These are phyloP conservation scores for Sorex maritimensis DNA, from an alignment of 2,797 vertebrate genomes.

Conservation along the genomic window DNA sequence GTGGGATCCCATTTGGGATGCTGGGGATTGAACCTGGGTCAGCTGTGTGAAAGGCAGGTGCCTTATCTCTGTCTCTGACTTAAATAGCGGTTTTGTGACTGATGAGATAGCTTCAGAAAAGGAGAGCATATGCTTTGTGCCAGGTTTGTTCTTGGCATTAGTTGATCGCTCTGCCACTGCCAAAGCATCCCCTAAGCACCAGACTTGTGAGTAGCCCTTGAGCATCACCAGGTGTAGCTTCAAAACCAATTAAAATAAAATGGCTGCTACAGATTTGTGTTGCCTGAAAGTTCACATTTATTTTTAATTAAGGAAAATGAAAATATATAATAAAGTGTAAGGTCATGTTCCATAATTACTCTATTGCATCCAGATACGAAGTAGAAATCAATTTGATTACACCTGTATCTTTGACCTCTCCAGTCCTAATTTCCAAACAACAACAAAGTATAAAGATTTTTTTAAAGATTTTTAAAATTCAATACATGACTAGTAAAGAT, in stretches of 20 bases:
- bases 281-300: constrained; percentile 27
- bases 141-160: too few species aligned
- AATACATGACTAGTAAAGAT: constrained; percentile 6
- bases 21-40: too few species aligned
- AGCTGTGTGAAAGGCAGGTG: too few species aligned
- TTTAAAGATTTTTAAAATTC: background rate
- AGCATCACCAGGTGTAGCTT: too few species aligned
- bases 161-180: too few species aligned
- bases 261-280: constrained; percentile 6
- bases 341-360: background rate
- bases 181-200: too few species aligned
- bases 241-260: too few species aligned
- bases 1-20: too few species aligned
- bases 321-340: constrained; percentile 25
- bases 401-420: constrained; percentile 33
- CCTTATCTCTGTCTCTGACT: background rate
- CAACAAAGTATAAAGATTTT: background rate
- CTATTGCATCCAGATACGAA: constrained; percentile 5
- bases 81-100: background rate
- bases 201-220: too few species aligned
- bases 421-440: constrained; percentile 56
- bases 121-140: too few species aligned
- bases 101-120: too few species aligned
- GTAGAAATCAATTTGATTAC: constrained; percentile 15
- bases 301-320: constrained; percentile 65